A percentile compares a stretch with the other conserved stretches of the same genome.
Evolutionary conservation across 2,888 invertebrate genomes (phyloP).

Genomic region (Morpho achilles): DNA sequence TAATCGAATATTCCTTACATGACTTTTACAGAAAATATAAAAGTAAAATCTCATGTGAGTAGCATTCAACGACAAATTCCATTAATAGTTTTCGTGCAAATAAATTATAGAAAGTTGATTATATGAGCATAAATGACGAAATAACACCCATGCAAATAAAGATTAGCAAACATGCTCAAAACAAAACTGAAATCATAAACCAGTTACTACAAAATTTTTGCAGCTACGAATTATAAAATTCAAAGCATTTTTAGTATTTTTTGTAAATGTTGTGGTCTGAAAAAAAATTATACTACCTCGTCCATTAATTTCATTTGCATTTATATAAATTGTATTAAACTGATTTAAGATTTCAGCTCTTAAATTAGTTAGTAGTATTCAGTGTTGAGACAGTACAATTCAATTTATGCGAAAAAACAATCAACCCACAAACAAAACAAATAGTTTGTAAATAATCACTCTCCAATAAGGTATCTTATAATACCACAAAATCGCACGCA

Average conservation of each 20-base stretch:
- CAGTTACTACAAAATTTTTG: neutral
- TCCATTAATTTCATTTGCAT: no score
- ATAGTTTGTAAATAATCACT: no score
- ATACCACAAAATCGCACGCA: no score
- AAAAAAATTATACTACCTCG: no score
- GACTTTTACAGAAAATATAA: no score
- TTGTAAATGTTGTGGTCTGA: no score
- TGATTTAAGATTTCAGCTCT: constrained; percentile 1
- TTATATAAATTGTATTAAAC: neutral
- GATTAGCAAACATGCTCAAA: neutral
- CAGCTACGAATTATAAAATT: neutral
- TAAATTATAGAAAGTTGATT: constrained; percentile 1
- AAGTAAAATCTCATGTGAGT: no score
- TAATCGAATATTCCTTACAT: no score
- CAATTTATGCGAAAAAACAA: neutral
- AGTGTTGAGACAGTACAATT: no score
- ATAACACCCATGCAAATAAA: constrained; percentile 3
- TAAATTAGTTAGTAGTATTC: neutral
- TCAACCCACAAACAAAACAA: neutral
- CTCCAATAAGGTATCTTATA: no score
- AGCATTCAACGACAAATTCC: no score
- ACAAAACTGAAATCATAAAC: constrained; percentile 3
- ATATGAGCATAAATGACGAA: constrained; percentile 3
- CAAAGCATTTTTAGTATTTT: no score
- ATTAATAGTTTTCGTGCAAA: neutral